These are phyloP conservation scores for Scaptomyza reducta DNA, from an alignment of 2,888 invertebrate species.

Conservation along the genomic window DNA sequence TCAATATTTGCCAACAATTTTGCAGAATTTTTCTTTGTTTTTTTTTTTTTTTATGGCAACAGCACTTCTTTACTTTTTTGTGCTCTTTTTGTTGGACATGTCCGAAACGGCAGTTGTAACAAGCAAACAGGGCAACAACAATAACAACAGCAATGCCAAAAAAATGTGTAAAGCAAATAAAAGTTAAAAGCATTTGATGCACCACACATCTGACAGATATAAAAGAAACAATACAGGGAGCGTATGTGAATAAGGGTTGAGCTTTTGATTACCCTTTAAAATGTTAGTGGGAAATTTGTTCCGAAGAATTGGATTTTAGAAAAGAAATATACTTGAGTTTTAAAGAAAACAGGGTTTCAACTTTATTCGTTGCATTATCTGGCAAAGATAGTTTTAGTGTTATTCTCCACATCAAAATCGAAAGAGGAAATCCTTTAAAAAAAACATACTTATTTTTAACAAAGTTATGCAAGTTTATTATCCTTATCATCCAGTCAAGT, in stretches of 20 bases:
- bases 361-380: too few species aligned
- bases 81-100: conserved; percentile 36
- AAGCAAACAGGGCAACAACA: conserved; percentile 56
- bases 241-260: background rate
- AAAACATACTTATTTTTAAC: too few species aligned
- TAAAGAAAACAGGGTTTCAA: too few species aligned
- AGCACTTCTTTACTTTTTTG: conserved; percentile 21
- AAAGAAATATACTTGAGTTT: too few species aligned
- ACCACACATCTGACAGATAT: conserved; percentile 38
- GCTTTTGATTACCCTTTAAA: conserved; percentile 1
- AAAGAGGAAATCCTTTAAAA: too few species aligned
- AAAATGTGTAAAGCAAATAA: conserved; percentile 76
- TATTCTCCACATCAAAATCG: too few species aligned
- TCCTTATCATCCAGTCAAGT: too few species aligned
- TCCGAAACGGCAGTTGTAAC: conserved; percentile 66
- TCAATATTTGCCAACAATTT: conserved; percentile 84
- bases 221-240: conserved; percentile 22
- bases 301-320: too few species aligned
- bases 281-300: too few species aligned
- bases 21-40: conserved; percentile 66
- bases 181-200: conserved; percentile 75
- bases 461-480: too few species aligned
- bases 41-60: conserved; percentile 48
- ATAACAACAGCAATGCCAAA: conserved; percentile 30
- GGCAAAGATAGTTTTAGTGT: too few species aligned